Evolutionary conservation across 2,113 vertebrate species (phyloP).

Genomic region (Heteronetta atricapilla): DNA sequence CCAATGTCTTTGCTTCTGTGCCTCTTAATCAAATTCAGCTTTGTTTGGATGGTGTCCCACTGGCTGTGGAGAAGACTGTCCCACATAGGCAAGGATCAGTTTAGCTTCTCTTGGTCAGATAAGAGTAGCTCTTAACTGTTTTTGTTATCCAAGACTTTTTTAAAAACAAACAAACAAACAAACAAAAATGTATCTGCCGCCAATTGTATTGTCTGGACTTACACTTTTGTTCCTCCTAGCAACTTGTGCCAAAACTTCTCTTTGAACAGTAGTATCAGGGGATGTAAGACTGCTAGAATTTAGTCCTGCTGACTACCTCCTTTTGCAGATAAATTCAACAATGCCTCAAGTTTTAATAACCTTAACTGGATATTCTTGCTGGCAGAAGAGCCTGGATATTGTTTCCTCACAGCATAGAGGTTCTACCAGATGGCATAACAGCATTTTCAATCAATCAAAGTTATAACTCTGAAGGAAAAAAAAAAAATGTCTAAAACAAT

Average conservation of each 20-base stretch:
- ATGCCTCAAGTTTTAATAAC: not conserved
- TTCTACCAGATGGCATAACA: not conserved
- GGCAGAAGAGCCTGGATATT: not conserved
- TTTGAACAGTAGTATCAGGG: not conserved
- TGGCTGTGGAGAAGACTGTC: not conserved
- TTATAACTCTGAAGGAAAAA: not conserved
- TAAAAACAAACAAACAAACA: not conserved
- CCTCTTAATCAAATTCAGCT: not conserved
- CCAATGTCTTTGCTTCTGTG: not conserved
- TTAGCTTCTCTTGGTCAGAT: not conserved
- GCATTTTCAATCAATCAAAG: not conserved
- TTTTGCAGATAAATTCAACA: not conserved
- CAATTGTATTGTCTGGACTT: not conserved
- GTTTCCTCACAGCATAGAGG: not conserved
- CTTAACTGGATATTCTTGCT: not conserved
- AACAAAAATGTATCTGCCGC: not conserved
- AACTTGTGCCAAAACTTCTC: not conserved
- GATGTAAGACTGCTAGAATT: not conserved
- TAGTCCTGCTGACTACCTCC: not conserved
- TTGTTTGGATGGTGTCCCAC: not conserved
- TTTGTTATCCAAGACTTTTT: not conserved
- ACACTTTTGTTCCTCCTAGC: not conserved
- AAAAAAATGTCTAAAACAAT: not conserved
- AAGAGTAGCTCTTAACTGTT: not conserved
- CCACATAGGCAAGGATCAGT: no score